Conservation (phyloP, 2,888 invertebrate species). For the Cantharis flavilabris region DNA sequence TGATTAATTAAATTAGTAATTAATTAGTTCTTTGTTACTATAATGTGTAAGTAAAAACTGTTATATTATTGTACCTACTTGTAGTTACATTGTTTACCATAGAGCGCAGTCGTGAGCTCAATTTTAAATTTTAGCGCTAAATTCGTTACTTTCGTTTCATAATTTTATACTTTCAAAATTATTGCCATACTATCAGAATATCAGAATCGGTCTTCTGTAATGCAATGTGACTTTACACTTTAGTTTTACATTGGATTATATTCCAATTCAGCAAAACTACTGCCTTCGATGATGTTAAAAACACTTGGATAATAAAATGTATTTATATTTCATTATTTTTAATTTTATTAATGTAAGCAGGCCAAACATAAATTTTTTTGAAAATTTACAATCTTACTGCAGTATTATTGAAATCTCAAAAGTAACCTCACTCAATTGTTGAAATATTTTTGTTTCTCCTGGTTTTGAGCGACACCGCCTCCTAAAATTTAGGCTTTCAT, state of each 20-base stretch:
- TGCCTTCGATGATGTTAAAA: not conserved
- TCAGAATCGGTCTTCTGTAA: not conserved
- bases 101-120: conserved; percentile 20
- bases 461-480: not conserved
- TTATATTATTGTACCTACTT: conserved; percentile 21
- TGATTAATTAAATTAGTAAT: conserved; percentile 19
- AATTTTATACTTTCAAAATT: not conserved
- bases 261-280: not conserved
- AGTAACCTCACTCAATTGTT: not conserved
- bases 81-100: conserved; percentile 13
- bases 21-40: conserved; percentile 26
- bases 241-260: not conserved
- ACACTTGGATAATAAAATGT: not conserved
- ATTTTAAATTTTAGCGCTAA: not conserved
- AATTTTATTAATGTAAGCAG: not conserved
- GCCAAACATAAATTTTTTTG: not conserved
- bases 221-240: not conserved
- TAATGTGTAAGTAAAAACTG: conserved; percentile 25
- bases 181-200: not conserved
- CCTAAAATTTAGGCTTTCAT: not conserved
- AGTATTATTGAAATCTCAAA: not conserved
- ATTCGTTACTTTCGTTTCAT: not conserved
- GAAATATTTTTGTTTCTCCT: not conserved
- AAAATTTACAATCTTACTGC: not conserved
- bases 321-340: not conserved